These are phyloP conservation scores for Epizoanthus stellaris DNA, from an alignment of 92 coral and sea anemone species.

Conservation along the genomic window DNA sequence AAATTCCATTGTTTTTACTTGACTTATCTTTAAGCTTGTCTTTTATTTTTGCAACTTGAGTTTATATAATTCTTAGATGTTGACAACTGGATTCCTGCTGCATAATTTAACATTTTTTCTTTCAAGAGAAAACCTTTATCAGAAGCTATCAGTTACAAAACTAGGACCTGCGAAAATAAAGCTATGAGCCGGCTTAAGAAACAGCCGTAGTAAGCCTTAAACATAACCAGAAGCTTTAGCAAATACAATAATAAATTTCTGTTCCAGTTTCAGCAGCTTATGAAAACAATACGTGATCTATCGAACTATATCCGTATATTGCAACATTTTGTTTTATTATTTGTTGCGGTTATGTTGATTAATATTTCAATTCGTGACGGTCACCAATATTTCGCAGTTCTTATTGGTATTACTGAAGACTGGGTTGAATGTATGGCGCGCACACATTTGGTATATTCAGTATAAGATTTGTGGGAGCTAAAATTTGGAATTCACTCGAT, in stretches of 20 bases:
- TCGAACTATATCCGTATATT: not conserved
- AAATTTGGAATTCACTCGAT: too few species aligned
- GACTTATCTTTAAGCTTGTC: not conserved
- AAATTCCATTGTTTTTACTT: not conserved
- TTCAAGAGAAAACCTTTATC: not conserved
- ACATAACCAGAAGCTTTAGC: not conserved
- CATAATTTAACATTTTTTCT: conserved; percentile 21
- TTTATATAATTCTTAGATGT: not conserved
- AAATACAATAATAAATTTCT: not conserved
- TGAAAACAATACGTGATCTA: not conserved
- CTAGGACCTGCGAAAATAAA: not conserved
- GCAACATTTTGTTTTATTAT: conserved; percentile 10
- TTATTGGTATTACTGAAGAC: too few species aligned
- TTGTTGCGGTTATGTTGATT: conserved; percentile 16
- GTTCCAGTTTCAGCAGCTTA: too few species aligned
- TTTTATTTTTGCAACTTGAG: not conserved
- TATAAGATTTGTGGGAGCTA: too few species aligned
- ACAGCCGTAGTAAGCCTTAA: not conserved
- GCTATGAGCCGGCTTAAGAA: too few species aligned
- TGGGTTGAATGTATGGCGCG: too few species aligned
- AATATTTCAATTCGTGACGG: not conserved
- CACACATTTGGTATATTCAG: too few species aligned
- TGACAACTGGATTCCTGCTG: not conserved
- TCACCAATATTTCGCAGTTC: not conserved
- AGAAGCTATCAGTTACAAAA: not conserved